phyloP scores from a whole-genome alignment of 2,113 vertebrate genomes.

The Platichthys stellatus region DNA sequence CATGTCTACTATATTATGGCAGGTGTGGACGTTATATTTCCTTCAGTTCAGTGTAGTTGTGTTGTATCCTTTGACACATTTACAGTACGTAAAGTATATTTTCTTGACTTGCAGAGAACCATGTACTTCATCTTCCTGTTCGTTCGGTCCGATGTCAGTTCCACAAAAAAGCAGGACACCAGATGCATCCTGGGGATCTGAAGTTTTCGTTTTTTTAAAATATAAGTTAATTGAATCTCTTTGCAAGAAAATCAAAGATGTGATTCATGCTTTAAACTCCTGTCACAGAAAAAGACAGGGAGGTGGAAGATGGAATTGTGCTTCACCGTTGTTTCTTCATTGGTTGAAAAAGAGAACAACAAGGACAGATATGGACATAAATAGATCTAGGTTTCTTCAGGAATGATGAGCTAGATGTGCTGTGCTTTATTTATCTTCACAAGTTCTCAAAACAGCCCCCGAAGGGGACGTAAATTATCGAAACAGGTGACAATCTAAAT shows the following conservation, averaged over 20 bases:
- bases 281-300: conserved; percentile 39
- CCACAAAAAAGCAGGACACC: conserved; percentile 45
- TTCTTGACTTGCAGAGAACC: conserved; percentile 11
- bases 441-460: conserved; percentile 43
- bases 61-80: conserved; percentile 11
- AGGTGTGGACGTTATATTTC: conserved; percentile 20
- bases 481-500: conserved; percentile 53
- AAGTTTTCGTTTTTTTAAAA: conserved; percentile 27
- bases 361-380: conserved; percentile 60
- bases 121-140: conserved; percentile 22
- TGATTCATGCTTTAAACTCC: conserved; percentile 48
- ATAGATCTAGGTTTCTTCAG: conserved; percentile 64
- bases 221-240: conserved; percentile 53
- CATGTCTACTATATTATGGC: conserved; percentile 8
- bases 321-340: conserved; percentile 61
- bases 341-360: conserved; percentile 15
- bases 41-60: conserved; percentile 29
- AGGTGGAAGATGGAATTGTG: conserved; percentile 57
- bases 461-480: conserved; percentile 30
- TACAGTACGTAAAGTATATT: conserved; percentile 5
- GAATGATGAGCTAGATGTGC: conserved; percentile 58
- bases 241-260: conserved; percentile 44
- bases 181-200: conserved; percentile 32
- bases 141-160: neutral
- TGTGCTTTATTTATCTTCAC: conserved; percentile 74